A percentile compares a stretch with the other conserved stretches of the same genome.
Conservation (phyloP, 2,797 vertebrate species). For the Pogonophryne albipinna region DNA sequence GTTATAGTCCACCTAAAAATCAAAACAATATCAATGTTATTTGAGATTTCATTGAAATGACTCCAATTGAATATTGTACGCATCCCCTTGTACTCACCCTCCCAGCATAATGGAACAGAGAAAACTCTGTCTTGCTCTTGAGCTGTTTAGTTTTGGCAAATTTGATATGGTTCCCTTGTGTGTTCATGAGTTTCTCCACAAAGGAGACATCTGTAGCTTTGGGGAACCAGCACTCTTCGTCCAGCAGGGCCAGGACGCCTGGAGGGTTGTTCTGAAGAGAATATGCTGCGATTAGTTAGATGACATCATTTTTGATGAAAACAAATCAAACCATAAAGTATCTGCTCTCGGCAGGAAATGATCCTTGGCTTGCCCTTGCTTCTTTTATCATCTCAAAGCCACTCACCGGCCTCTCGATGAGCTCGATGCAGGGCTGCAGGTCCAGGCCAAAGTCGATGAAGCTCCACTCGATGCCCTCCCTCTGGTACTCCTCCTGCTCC, state of each 20-base stretch:
- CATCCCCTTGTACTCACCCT: constrained; percentile 82
- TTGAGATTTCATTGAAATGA: neutral
- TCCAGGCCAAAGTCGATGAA: constrained; percentile 94
- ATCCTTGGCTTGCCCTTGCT: neutral
- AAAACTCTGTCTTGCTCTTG: constrained; percentile 96
- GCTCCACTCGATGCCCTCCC: constrained; percentile 96
- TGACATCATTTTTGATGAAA: neutral
- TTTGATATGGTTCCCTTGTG: constrained; percentile 93
- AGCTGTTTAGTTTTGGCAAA: constrained; percentile 96
- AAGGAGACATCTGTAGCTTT: constrained; percentile 97
- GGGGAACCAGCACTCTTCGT: constrained; percentile 99
- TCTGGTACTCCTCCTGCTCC: constrained; percentile 95
- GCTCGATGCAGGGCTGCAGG: constrained; percentile 88
- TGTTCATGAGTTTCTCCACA: constrained; percentile 93
- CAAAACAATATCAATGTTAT: constrained; percentile 11
- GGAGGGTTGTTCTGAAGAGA: constrained; percentile 95
- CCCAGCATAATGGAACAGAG: constrained; percentile 94
- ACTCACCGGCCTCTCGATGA: constrained; percentile 90
- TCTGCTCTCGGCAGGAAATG: neutral
- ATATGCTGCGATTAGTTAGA: neutral
- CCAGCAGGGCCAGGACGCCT: constrained; percentile 94
- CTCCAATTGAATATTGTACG: neutral
- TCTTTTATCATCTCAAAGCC: neutral
- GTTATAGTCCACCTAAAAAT: constrained; percentile 92
- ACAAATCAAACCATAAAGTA: neutral